Evolutionary conservation across 2,888 invertebrate genomes (phyloP).

Genomic region (Cephus rjabovi): DNA sequence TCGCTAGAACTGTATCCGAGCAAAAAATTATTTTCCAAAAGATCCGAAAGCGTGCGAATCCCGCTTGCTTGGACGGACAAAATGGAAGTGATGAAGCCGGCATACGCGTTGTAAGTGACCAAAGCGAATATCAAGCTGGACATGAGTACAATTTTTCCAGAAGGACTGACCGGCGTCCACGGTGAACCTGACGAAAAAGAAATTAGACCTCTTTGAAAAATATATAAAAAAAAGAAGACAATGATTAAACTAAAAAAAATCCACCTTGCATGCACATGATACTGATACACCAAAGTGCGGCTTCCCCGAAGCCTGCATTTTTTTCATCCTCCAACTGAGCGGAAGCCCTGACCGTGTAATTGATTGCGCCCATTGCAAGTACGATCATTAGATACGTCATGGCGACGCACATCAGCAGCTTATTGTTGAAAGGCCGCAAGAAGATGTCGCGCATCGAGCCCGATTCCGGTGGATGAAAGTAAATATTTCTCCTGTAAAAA

Average conservation of each 20-base stretch:
- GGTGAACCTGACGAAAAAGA: constrained; percentile 68
- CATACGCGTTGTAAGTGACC: constrained; percentile 75
- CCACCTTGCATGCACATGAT: constrained; percentile 76
- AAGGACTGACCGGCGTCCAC: constrained; percentile 70
- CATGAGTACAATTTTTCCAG: constrained; percentile 72
- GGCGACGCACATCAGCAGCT: constrained; percentile 70
- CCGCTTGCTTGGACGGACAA: constrained; percentile 71
- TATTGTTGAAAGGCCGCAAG: constrained; percentile 72
- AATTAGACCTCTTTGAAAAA: not conserved
- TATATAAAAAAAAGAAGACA: constrained; percentile 3
- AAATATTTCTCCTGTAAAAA: constrained; percentile 71
- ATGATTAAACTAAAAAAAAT: constrained; percentile 1
- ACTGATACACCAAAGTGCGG: constrained; percentile 73
- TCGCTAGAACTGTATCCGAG: constrained; percentile 75
- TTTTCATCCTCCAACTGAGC: constrained; percentile 58
- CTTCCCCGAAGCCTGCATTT: constrained; percentile 67
- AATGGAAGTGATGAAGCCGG: constrained; percentile 76
- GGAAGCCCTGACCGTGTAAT: constrained; percentile 56
- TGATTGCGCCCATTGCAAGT: constrained; percentile 68
- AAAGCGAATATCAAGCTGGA: constrained; percentile 73
- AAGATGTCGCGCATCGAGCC: constrained; percentile 74
- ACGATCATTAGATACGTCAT: constrained; percentile 69
- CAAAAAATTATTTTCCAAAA: constrained; percentile 71
- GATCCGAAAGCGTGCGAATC: constrained; percentile 72
- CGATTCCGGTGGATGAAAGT: constrained; percentile 73